These are phyloP conservation scores for Pleuronectes platessa DNA, from an alignment of 2,113 vertebrate species.

Conservation along the genomic window DNA sequence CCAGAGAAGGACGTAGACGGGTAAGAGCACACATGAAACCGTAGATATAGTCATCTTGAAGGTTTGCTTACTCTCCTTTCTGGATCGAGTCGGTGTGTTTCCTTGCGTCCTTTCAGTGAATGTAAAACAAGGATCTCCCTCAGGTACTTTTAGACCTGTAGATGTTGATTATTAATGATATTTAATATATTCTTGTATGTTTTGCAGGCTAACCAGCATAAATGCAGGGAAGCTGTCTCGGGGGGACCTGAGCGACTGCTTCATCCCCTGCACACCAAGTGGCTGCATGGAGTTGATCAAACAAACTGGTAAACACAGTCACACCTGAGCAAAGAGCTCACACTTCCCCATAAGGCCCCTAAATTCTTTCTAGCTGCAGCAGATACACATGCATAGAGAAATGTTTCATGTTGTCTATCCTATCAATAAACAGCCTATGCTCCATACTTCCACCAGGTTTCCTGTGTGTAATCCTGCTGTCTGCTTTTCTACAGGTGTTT, in stretches of 20 bases:
- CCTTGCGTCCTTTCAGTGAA: neutral
- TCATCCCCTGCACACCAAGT: conserved; percentile 96
- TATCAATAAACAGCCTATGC: too few relatives aligned
- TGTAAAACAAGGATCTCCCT: neutral
- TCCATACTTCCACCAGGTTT: too few relatives aligned
- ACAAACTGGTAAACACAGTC: conserved; percentile 85
- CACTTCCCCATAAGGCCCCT: too few relatives aligned
- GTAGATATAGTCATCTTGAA: neutral
- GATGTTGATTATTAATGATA: neutral
- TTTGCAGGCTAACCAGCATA: conserved; percentile 90
- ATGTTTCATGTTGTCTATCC: too few relatives aligned
- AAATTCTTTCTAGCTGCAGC: too few relatives aligned
- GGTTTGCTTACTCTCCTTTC: neutral
- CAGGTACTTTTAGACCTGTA: neutral
- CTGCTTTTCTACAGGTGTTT: conserved; percentile 81
- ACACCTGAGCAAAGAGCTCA: too few relatives aligned
- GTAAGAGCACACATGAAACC: conserved; percentile 73
- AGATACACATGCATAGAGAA: too few relatives aligned
- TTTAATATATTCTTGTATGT: neutral
- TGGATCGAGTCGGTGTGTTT: neutral
- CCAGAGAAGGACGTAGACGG: conserved; percentile 98
- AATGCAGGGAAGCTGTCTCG: conserved; percentile 96
- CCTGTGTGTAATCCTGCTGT: neutral
- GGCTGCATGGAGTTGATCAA: conserved; percentile 97
- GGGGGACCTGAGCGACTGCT: conserved; percentile 92